Base-by-base conservation (phyloP, 2,888 invertebrate species). In the Drosophila pseudotakahashii region DNA sequence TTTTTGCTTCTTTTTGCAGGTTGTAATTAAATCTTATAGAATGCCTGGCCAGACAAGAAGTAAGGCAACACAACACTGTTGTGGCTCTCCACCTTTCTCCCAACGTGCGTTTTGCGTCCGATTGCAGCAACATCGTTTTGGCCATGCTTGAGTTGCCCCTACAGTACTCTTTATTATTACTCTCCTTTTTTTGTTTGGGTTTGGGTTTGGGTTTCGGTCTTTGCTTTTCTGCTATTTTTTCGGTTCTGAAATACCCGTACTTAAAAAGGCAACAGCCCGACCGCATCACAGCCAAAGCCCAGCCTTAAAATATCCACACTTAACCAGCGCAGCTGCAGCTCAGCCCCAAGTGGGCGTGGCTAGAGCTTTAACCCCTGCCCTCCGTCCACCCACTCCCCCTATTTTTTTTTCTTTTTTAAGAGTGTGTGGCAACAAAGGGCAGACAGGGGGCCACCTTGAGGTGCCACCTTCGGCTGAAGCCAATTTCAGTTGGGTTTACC, bases 1-100 rank as follows among this genome's bases (percentile, higher is more conserved):
- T 19, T 19, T 41, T 16, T 55, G 32, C 42, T n/a, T 32, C 19
- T 19, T 19, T 41, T 16, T 55, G 32, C 42, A 5, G 51, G 61
- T 41, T 58, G 80, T 83, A 86, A 86, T 86, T 86, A 86, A 86
- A 86, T 82, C 81, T 73, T 69, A 60, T 74, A 86, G 71, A 80
- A 81, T 75, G 75, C 68, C 69, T 42, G 41, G 50, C 34, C 48
- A 50, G 41, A 50, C 30, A 26, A 59, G 69, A 60, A 71, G 45
- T 60, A 71, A 67, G 76, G 59, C 60, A 67, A 62, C 34, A 34
- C 34, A 34, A 34, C 62, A 51, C 73, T 81, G 77, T 73, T 70
- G 75, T 72, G 70, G 74, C 57, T 59, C 64, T 60, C 34, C 37
- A 54, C 70, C 67, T 78, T 72, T 69, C 81, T 57, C 34, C 44